These are phyloP conservation scores for Dastarcus helophoroides DNA, from an alignment of 2,888 invertebrate species.

Conservation along the genomic window DNA sequence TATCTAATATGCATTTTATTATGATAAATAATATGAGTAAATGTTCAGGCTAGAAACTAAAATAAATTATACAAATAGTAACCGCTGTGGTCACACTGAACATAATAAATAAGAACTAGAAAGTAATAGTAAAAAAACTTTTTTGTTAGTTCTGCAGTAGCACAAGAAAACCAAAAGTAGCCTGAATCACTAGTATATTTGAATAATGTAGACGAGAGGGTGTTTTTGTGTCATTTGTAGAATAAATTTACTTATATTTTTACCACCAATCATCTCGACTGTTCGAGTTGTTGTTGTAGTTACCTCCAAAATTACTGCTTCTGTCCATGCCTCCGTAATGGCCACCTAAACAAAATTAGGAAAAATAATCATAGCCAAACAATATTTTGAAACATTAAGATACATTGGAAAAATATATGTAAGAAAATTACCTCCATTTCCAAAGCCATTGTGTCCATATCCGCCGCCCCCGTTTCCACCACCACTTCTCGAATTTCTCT, in stretches of 20 bases:
- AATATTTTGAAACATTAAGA: neutral
- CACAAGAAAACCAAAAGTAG: too few species aligned
- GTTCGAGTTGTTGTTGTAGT: constrained; percentile 26
- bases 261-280: constrained; percentile 35
- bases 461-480: constrained; percentile 41
- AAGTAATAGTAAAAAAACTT: too few species aligned
- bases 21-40: too few species aligned
- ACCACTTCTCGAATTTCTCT: constrained; percentile 25
- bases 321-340: constrained; percentile 27
- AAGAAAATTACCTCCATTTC: constrained; percentile 23
- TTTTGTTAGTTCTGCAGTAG: too few species aligned
- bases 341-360: too few species aligned
- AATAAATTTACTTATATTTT: constrained; percentile 5
- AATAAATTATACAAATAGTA: too few species aligned
- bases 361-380: neutral
- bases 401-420: constrained; percentile 2
- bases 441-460: constrained; percentile 35
- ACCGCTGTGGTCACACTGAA: too few species aligned
- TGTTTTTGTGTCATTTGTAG: constrained; percentile 5
- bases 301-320: constrained; percentile 34
- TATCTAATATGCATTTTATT: too few species aligned
- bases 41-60: too few species aligned
- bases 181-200: too few species aligned
- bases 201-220: too few species aligned
- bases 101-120: too few species aligned